phyloP scores from a whole-genome alignment of 2,113 vertebrate species.

The Hymenochirus boettgeri region DNA sequence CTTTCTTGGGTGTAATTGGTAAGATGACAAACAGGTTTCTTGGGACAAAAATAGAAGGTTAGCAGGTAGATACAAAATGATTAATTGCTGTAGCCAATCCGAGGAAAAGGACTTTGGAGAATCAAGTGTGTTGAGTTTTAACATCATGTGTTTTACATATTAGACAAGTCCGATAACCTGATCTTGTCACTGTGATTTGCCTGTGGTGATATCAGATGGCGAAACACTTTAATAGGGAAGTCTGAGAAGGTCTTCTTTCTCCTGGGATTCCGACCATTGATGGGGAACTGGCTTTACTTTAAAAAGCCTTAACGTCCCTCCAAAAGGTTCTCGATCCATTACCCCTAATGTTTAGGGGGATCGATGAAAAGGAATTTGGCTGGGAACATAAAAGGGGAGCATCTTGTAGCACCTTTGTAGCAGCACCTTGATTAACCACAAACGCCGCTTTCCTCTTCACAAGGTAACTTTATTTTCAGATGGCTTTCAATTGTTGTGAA shows the following conservation, averaged over 20 bases:
- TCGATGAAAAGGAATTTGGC: no score
- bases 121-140: conserved; percentile 56
- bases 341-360: no score
- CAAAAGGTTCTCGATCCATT: no score
- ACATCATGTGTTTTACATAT: conserved; percentile 44
- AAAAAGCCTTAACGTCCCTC: neutral
- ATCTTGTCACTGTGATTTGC: conserved; percentile 49
- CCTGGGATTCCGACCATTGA: neutral
- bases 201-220: conserved; percentile 46
- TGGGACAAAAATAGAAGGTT: conserved; percentile 53
- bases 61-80: conserved; percentile 65
- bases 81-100: conserved; percentile 68
- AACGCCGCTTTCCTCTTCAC: no score
- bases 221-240: neutral
- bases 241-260: neutral
- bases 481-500: no score
- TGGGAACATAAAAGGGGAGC: no score
- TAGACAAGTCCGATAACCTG: conserved; percentile 49
- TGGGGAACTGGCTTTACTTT: neutral
- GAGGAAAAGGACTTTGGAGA: conserved; percentile 54
- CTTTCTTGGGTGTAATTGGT: conserved; percentile 38
- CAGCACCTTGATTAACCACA: no score
- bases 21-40: conserved; percentile 38
- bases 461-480: no score
- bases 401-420: no score